Percentiles rank a stretch among this genome's conserved stretches.
Conservation (phyloP, 1,140 invertebrate species). For the Neotoxoptera formosana region DNA sequence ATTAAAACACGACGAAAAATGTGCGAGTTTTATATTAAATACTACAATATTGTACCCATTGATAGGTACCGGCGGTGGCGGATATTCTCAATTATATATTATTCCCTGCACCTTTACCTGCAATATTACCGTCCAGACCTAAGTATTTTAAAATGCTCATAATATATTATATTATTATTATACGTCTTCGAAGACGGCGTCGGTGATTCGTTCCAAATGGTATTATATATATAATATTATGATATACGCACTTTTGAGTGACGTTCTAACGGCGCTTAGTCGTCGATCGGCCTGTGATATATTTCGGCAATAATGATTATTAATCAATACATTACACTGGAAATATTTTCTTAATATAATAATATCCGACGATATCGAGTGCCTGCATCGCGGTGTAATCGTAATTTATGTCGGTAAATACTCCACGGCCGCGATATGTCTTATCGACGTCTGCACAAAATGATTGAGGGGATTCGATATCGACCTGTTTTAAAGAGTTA, state of each 20-base stretch:
- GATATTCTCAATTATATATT: too few relatives aligned
- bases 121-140: too few relatives aligned
- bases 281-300: not conserved
- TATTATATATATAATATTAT: too few relatives aligned
- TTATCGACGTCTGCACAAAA: not conserved
- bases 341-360: not conserved
- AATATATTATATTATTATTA: too few relatives aligned
- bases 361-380: not conserved
- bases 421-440: not conserved
- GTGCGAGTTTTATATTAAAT: not conserved
- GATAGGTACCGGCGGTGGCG: too few relatives aligned
- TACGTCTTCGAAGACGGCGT: not conserved
- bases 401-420: not conserved
- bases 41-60: not conserved
- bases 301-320: not conserved
- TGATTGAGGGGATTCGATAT: too few relatives aligned
- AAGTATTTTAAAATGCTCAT: too few relatives aligned
- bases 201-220: not conserved
- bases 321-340: not conserved
- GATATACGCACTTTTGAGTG: not conserved
- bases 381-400: not conserved
- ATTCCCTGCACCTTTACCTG: too few relatives aligned
- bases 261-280: not conserved
- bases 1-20: not conserved
- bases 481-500: too few relatives aligned